Evolutionary conservation across 2,113 vertebrate genomes (phyloP).

Genomic region (Todiramphus chloris): DNA sequence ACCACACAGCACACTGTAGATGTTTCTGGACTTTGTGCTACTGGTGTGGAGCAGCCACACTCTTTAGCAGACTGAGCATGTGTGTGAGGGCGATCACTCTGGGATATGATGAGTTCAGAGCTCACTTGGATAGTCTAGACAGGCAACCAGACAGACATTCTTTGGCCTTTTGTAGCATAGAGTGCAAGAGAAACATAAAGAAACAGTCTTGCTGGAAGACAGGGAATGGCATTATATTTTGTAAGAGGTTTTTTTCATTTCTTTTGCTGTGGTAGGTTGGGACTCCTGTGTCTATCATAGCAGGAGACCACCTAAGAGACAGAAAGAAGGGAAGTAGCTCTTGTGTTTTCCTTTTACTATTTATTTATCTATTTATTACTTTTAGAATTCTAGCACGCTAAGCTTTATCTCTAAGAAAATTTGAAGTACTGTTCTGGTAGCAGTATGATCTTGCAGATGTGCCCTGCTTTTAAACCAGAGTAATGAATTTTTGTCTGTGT

Average conservation of each 20-base stretch:
- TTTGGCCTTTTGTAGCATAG: neutral
- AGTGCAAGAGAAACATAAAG: neutral
- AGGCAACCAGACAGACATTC: neutral
- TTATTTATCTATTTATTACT: neutral
- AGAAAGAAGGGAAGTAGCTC: neutral
- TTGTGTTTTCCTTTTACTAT: neutral
- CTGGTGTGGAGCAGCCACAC: neutral
- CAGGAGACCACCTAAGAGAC: neutral
- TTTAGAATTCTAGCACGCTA: neutral
- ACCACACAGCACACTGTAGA: neutral
- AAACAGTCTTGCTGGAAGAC: neutral
- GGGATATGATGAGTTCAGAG: neutral
- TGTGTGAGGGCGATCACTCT: rapidly evolving
- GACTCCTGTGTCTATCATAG: neutral
- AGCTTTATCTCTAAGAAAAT: neutral
- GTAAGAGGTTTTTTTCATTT: neutral
- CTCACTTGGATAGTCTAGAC: neutral
- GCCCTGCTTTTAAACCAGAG: neutral
- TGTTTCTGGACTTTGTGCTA: neutral
- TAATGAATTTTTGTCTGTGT: neutral
- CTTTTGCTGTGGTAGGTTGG: neutral
- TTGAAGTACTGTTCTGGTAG: neutral
- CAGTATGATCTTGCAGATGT: neutral
- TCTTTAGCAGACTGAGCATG: neutral
- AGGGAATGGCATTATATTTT: neutral